Evolutionary conservation across 1,140 invertebrate species (phyloP).

Genomic region (Carposina sasakii): DNA sequence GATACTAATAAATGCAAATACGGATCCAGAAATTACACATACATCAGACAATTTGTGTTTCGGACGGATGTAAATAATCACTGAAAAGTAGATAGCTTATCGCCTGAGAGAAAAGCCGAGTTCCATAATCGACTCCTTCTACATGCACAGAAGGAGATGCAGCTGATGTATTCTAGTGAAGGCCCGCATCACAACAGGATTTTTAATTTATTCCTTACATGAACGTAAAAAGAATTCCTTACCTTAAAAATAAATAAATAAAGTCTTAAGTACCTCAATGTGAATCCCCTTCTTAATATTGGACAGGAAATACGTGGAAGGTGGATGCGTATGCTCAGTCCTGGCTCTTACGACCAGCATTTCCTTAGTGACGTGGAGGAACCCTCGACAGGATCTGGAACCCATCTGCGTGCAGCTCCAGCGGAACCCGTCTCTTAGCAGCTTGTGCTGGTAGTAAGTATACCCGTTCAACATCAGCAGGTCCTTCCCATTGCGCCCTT

Average conservation of each 20-base stretch:
- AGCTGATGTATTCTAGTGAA: no score
- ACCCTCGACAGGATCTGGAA: constrained; percentile 56
- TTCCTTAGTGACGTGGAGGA: constrained; percentile 54
- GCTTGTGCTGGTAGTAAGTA: constrained; percentile 61
- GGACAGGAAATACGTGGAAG: constrained; percentile 44
- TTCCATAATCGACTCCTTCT: no score
- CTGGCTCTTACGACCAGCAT: constrained; percentile 54
- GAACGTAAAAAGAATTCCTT: no score
- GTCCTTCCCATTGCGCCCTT: constrained; percentile 53
- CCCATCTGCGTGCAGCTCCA: constrained; percentile 68
- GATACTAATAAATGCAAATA: constrained; percentile 3
- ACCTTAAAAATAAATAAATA: no score
- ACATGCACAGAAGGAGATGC: no score
- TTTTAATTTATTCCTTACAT: no score
- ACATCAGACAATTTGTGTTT: no score
- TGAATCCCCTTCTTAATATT: constrained; percentile 34
- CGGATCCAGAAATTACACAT: constrained; percentile 16
- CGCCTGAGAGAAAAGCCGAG: no score
- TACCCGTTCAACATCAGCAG: constrained; percentile 59
- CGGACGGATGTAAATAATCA: no score
- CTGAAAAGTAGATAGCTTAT: no score
- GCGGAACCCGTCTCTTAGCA: constrained; percentile 47
- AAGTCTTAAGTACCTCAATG: no score
- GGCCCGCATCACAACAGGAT: no score
- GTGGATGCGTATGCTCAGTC: constrained; percentile 56